Base-by-base conservation (phyloP, 2,888 invertebrate species). In the Crossocerus cetratus region DNA sequence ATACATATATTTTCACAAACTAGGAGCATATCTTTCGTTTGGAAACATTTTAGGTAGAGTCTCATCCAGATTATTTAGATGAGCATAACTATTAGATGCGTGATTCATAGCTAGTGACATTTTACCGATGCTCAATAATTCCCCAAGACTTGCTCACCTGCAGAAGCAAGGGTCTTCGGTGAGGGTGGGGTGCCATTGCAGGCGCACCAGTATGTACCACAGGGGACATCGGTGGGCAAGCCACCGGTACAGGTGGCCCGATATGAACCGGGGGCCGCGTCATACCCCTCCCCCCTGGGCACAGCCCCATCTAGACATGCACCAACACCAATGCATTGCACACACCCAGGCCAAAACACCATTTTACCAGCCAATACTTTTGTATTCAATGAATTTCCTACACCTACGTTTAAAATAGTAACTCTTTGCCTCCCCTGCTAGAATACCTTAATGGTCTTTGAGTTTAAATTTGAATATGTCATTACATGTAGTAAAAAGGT, bases 141-240 rank as follows among this genome's bases (percentile, higher is more conserved):
- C 86, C 88, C 88, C 87, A 85, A 87, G 86, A 86, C 87, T 90
- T 86, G 89, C 94, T 95, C 94, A 96, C 96, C 96, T 96, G 95
- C 92, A 96, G 93, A 92, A 96, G 94, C 92, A 96, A 93, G 91
- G 96, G 94, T 92, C 95, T 94, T 91, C 93, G 93, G 91, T 93
- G 92, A 91, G 93, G 92, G 91, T 92, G 93, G 92, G 93, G 91
- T 91, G 87, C 84, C 84, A 89, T 87, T 84, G 89, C 76, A 80
- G 89, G 84, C 72, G 87, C 86, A 86, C 86, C 88, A 81, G 87
- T 84, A 86, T 88, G 89, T 86, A 89, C 88, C 85, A 87, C 86
- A 74, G 89, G 86, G 86, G 86, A 85, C 88, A 89, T 88, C 76
- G 89, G 85, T 79, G 90, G 86, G 81, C 87, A 89, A 76, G 87